Evolutionary conservation across 2,888 invertebrate genomes (phyloP), one percentile per base, ranked within the genome.

Genomic region (Ptilodon capucinus): DNA sequence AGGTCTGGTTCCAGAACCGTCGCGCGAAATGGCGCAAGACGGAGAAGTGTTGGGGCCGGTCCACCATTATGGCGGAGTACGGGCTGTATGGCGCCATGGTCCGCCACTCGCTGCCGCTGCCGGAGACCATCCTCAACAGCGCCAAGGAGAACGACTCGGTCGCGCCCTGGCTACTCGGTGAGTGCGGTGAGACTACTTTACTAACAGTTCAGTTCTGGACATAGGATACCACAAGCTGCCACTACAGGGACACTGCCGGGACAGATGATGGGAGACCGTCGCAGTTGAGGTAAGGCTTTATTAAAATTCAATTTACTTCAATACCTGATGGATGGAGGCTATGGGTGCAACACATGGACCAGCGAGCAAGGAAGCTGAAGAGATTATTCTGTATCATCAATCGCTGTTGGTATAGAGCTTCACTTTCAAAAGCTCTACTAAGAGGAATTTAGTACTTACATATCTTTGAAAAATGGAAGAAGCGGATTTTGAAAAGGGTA

Each of bases 81-180:
- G 99, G 99, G 2, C 93, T 99, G 42, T 99, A 99, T 87, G 99
- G 99, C 0, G 99, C 99, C 65, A 99, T 99, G 99, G 99, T 99
- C 63, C 94, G 99, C 57, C 99, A 99, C 91, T 99, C 99, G 40
- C 93, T 99, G 60, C 99, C 99, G 0, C 94, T 99, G 63, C 99
- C 99, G 1, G 99, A 99, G 74, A 99, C 99, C 63, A 99, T 99
- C 77, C 94, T 99, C 72, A 99, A 99, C 91, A 97, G 97, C 82
- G 98, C 97, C 83, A 98, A 98, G 91, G 98, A 98, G 74, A 97
- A 97, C 86, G 97, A 98, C 83, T 95, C 97, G 65, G 99, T 99
- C 65, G 99, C 99, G 57, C 99, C 99, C 49, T 99, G 99, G 99
- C 94, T 99, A 81, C 95, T 99, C 92, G 99, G 99, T 99, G 94